A percentile compares a stretch with the other conserved stretches of the same genome.
These are phyloP conservation scores for Nomia melanderi DNA, from an alignment of 1,140 invertebrate genomes.

Conservation along the genomic window DNA sequence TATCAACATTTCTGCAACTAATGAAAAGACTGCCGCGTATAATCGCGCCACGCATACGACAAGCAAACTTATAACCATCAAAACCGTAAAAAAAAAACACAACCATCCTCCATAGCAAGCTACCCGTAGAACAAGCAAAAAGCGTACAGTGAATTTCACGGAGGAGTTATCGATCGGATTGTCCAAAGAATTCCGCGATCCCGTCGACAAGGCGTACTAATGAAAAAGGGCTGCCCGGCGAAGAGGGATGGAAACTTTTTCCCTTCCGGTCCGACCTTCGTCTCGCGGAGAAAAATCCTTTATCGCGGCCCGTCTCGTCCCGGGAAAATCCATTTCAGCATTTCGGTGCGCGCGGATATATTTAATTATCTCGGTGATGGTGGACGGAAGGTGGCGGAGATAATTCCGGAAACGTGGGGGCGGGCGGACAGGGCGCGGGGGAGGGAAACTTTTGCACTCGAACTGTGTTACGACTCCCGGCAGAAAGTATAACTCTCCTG, in stretches of 20 bases:
- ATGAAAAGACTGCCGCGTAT: no score
- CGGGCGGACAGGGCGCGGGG: not conserved
- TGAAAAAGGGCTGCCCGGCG: not conserved
- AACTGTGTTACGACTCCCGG: slow-evolving; percentile 64
- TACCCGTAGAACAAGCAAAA: not conserved
- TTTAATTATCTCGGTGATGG: slow-evolving; percentile 73
- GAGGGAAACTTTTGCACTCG: slow-evolving; percentile 64
- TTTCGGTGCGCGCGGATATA: slow-evolving; percentile 73
- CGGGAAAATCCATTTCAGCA: slow-evolving; percentile 72
- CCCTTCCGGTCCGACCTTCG: not conserved
- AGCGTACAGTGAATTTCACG: not conserved
- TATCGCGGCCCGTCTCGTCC: slow-evolving; percentile 52
- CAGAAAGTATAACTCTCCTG: slow-evolving; percentile 73
- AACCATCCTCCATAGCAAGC: no score
- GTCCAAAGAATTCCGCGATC: not conserved
- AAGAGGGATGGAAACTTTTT: slow-evolving; percentile 28
- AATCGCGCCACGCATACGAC: no score
- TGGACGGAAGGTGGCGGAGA: slow-evolving; percentile 48
- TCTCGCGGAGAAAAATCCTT: slow-evolving; percentile 63
- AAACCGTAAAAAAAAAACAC: no score
- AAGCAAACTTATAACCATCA: no score
- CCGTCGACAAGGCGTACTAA: not conserved
- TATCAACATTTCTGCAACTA: no score
- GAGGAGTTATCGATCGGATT: not conserved
- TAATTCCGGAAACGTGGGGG: slow-evolving; percentile 60